Evolutionary conservation across 2,888 invertebrate genomes (phyloP), one percentile per base, ranked within the genome.

Genomic region (Papilio elwesi): DNA sequence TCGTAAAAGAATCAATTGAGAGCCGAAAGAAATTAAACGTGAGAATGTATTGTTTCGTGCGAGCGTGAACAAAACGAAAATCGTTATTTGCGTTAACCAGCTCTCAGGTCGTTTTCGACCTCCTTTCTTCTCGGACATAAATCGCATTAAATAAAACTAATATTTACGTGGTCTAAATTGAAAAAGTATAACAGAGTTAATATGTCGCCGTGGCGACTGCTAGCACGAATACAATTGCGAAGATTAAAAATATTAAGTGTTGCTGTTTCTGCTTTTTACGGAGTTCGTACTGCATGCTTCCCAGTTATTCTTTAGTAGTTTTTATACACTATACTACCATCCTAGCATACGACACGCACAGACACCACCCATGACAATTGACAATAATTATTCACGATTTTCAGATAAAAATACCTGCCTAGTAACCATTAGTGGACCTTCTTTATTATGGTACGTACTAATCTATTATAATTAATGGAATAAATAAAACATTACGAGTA

Each of bases 11-110:
- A 91, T 89, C 92, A 90, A 92, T 93, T 91, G 91, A 88, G 86
- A 85, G 83, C 87, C 89, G 87, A 91, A 92, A 91, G 91, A 90
- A 93, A 93, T 93, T 92, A 92, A 92, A 93, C 91, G 93, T 92
- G 93, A 92, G 93, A 93, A 93, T 88, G 91, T 92, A 93, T 93
- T 93, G 93, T 93, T 93, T 89, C 90, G 88, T 90, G 89, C 84
- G 84, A 87, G 89, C 90, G 91, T 87, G 87, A 90, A 92, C 88
- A 89, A 92, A 91, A 91, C 87, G 85, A 90, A 89, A 90, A 90
- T 87, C 83, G 83, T 83, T 85, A 87, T 89, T 88, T 86, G 89
- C 87, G 87, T 89, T 91, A 90, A 92, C 90, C 91, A 90, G 89
- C 85, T 89, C 89, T 87, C 91, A 88, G 91, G 82, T 93, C 93